phyloP scores from a whole-genome alignment of 2,888 invertebrate species.

The Loripinus fragilis region DNA sequence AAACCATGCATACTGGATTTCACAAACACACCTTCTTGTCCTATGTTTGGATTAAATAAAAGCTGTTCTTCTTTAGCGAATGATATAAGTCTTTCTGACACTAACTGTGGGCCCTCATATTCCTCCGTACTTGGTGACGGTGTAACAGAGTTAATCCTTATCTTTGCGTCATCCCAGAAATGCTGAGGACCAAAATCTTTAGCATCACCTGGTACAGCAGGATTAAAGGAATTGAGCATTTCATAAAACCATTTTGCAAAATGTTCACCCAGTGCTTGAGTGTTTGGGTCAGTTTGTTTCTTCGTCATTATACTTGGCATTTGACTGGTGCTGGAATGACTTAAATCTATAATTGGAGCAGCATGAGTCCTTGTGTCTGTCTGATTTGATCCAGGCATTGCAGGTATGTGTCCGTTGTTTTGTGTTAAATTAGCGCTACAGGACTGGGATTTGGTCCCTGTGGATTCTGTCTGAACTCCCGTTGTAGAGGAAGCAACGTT shows the following conservation, averaged over 20 bases:
- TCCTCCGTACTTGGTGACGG: slow-evolving; percentile 49
- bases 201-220: slow-evolving; percentile 37
- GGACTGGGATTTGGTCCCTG: background rate
- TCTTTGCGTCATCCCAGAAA: slow-evolving; percentile 75
- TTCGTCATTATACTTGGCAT: background rate
- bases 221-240: slow-evolving; percentile 75
- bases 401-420: no score
- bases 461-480: background rate
- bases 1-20: slow-evolving; percentile 87
- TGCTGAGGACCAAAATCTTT: slow-evolving; percentile 79
- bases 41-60: slow-evolving; percentile 87
- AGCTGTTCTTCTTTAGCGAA: slow-evolving; percentile 72
- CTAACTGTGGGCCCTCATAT: slow-evolving; percentile 61
- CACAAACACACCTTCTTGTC: slow-evolving; percentile 86
- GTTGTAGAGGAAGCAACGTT: background rate
- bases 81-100: slow-evolving; percentile 65
- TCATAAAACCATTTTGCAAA: slow-evolving; percentile 79
- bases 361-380: background rate
- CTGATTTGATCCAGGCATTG: background rate
- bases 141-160: slow-evolving; percentile 60
- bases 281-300: background rate
- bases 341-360: background rate
- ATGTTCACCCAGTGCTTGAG: slow-evolving; percentile 68
- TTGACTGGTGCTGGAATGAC: background rate
- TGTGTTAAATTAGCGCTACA: background rate